Conservation (phyloP, 2,797 vertebrate genomes). For the Pteropus rufus region DNA sequence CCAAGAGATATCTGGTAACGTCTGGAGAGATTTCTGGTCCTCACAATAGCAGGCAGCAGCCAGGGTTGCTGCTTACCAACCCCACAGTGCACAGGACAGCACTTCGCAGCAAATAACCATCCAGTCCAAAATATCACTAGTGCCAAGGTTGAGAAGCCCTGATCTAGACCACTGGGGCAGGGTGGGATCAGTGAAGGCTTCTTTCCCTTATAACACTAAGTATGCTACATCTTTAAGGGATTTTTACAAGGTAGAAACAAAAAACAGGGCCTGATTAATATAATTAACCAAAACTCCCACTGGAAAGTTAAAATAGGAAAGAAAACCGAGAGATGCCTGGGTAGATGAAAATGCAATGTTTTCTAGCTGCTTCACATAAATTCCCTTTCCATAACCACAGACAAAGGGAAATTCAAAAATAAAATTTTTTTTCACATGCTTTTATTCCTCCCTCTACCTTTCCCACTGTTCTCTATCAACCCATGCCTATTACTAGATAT, state of each 20-base stretch:
- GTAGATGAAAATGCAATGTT: neutral
- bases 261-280: neutral
- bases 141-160: neutral
- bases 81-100: neutral
- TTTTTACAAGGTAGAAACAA: conserved; percentile 35
- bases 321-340: neutral
- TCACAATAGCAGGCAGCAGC: neutral
- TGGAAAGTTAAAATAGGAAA: neutral
- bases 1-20: neutral
- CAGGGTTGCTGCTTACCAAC: neutral
- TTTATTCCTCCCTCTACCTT: neutral
- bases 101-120: neutral
- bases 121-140: neutral
- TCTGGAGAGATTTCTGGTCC: neutral
- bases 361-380: conserved; percentile 5
- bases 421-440: neutral
- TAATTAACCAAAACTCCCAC: neutral
- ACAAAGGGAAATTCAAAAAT: neutral
- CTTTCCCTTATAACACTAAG: neutral
- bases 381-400: neutral
- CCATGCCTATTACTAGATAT: neutral
- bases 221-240: neutral
- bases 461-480: neutral
- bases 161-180: neutral
- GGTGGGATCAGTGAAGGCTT: neutral